Base-by-base conservation (phyloP, 1,140 invertebrate genomes). In the Drosophila sp. region DNA sequence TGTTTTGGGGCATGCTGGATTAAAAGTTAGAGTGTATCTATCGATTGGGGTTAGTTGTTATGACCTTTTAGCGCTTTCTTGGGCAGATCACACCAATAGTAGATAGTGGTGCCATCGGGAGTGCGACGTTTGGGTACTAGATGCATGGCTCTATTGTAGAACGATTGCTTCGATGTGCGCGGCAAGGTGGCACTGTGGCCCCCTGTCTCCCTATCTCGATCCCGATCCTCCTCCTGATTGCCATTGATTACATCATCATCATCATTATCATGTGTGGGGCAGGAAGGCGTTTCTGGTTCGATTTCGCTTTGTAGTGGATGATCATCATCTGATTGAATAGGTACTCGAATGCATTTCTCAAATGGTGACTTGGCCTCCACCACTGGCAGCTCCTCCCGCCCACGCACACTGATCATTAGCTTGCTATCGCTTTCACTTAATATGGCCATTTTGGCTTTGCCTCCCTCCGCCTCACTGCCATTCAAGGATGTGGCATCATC, bases 31-130 rank as follows among this genome's bases (percentile, higher is more conserved):
- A 27, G 44, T 17, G 17, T 17, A 17, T 27, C 11, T 50, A 38
- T 3, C 35, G 11, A n/a, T 38, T 2, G 10, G 35, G 35, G 23
- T 2, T 23, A 25, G 5, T 17, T 2, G 4, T 47, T 50, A 50
- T 50, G 44, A 94, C 94, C 94, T 91, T 93, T 92, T 44, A 84
- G 78, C 63, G 89, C 90, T 76, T 93, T 93, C 71, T 94, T 93
- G 68, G 94, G 93, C 81, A 95, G 83, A 92, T 97, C 96, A 93
- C 96, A 97, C 96, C 96, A 96, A 93, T 96, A 97, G 93, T 96
- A 96, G 92, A 97, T 95, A 77, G 95, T 94, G 30, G 96, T 97
- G 75, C 96, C 96, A 93, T 96, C 96, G 30, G 96, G 95, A 40
- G 96, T 96, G 76, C 95, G 94, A 40, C 95, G 93, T 80, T 95